A percentile compares a stretch with the other conserved stretches of the same genome.
These are phyloP conservation scores for Orthochromis malagaraziensis DNA, from an alignment of 2,113 vertebrate species.

Conservation along the genomic window DNA sequence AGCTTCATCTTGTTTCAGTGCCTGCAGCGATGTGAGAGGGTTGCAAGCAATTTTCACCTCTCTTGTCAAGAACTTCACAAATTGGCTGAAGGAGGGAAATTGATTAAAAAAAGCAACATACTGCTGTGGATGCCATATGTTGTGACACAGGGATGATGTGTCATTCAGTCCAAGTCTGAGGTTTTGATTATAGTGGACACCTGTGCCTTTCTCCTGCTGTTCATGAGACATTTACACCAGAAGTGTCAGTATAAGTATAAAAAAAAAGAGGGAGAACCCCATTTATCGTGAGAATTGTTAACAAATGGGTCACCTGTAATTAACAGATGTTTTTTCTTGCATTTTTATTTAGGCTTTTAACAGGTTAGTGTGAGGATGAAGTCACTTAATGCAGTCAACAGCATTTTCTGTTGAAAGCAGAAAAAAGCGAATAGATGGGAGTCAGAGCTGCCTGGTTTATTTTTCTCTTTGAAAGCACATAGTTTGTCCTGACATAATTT, in stretches of 20 bases:
- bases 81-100: too few species aligned
- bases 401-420: not conserved
- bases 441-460: not conserved
- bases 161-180: not conserved
- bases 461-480: not conserved
- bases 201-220: not conserved
- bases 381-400: not conserved
- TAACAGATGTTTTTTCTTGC: not conserved
- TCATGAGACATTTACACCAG: not conserved
- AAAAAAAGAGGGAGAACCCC: fast-evolving
- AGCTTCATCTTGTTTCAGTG: too few species aligned
- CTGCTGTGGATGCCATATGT: fast-evolving
- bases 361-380: not conserved
- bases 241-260: not conserved
- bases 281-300: not conserved
- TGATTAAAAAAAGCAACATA: too few species aligned
- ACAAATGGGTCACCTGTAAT: not conserved
- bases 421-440: fast-evolving
- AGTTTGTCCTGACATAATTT: not conserved
- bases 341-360: not conserved
- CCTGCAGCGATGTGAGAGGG: too few species aligned
- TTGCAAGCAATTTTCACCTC: too few species aligned
- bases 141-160: not conserved
- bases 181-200: not conserved
- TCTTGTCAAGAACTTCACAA: too few species aligned